Evolutionary conservation across 2,888 invertebrate genomes (phyloP).

Genomic region (Tiliacea citrago): DNA sequence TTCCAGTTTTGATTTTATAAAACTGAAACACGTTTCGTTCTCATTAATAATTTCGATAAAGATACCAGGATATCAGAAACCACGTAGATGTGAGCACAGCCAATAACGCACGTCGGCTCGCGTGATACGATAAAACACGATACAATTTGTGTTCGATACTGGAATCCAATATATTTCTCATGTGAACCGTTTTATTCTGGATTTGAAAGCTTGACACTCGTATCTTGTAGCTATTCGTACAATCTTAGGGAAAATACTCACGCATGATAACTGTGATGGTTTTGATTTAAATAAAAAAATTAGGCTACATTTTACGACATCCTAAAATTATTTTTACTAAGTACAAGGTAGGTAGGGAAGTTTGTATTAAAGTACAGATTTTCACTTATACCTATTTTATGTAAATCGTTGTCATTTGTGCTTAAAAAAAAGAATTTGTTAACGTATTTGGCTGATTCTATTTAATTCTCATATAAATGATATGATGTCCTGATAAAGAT

Average conservation of each 20-base stretch:
- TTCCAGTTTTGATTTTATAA: background rate
- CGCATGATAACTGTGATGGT: background rate
- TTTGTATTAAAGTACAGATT: background rate
- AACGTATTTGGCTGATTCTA: background rate
- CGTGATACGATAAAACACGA: slow-evolving; percentile 55
- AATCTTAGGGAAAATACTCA: slow-evolving; percentile 25
- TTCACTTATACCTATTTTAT: background rate
- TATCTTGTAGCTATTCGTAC: slow-evolving; percentile 12
- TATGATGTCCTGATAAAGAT: background rate
- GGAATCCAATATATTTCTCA: slow-evolving; percentile 54
- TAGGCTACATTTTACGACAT: background rate
- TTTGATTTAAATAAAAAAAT: background rate
- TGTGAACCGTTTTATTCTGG: slow-evolving; percentile 42
- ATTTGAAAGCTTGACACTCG: slow-evolving; percentile 40
- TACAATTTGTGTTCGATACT: slow-evolving; percentile 58
- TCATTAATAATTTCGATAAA: slow-evolving; percentile 22
- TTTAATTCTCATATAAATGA: background rate
- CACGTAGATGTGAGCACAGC: slow-evolving; percentile 30
- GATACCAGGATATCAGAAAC: slow-evolving; percentile 54
- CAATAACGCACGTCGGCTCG: slow-evolving; percentile 57
- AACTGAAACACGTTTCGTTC: background rate
- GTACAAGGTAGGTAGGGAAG: background rate
- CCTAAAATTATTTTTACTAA: too few relatives aligned
- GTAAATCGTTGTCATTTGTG: background rate
- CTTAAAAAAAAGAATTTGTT: background rate